A percentile compares a stretch with the other conserved stretches of the same genome.
phyloP scores from a whole-genome alignment of 2,888 invertebrate genomes.

The Amiota communis region DNA sequence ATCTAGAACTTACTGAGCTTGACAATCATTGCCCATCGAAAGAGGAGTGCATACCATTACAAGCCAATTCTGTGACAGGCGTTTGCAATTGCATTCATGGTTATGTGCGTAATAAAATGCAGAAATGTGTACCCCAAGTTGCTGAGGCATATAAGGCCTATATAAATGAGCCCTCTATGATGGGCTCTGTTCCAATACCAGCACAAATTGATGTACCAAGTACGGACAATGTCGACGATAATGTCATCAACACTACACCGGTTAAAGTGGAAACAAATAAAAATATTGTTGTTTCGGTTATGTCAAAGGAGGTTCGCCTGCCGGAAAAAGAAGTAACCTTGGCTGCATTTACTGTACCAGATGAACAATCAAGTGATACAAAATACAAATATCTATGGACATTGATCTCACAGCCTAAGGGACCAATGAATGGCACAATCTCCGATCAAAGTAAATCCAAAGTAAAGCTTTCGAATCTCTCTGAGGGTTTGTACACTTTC shows the following conservation, averaged over 20 bases:
- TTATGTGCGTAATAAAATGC: constrained; percentile 75
- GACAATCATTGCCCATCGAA: constrained; percentile 77
- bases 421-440: constrained; percentile 83
- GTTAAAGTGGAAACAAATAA: constrained; percentile 75
- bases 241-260: constrained; percentile 36
- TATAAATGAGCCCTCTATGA: constrained; percentile 44
- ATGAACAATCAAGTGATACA: constrained; percentile 79
- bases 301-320: constrained; percentile 84
- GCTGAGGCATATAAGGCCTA: constrained; percentile 57
- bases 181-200: constrained; percentile 15
- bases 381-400: constrained; percentile 93
- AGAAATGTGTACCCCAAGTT: constrained; percentile 68
- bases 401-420: constrained; percentile 87
- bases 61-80: constrained; percentile 78
- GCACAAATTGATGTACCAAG: constrained; percentile 31
- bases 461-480: constrained; percentile 86
- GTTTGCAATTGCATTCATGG: constrained; percentile 82
- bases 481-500: constrained; percentile 90
- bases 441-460: constrained; percentile 88
- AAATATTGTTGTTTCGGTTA: constrained; percentile 82
- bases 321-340: constrained; percentile 90
- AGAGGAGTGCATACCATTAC: constrained; percentile 79
- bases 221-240: constrained; percentile 44
- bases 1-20: constrained; percentile 73
- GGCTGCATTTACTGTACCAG: constrained; percentile 86